These are phyloP conservation scores for Arion vulgaris DNA, from an alignment of 1,140 invertebrate species.

Conservation along the genomic window DNA sequence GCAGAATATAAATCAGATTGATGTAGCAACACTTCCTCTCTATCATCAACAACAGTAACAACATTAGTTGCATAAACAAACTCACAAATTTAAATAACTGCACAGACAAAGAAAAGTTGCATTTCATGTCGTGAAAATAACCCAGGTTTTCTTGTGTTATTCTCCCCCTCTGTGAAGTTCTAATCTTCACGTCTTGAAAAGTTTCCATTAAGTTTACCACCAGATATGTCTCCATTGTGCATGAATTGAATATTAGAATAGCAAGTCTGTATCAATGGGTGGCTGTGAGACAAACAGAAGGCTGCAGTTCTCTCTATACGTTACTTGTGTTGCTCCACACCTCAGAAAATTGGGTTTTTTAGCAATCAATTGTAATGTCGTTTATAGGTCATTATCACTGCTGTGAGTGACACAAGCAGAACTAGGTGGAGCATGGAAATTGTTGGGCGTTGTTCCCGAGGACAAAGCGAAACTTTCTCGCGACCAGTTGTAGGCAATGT, in stretches of 20 bases:
- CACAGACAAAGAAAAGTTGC: too few relatives aligned
- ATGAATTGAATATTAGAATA: neutral
- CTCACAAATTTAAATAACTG: too few relatives aligned
- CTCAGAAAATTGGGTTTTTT: neutral
- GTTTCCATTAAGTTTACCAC: neutral
- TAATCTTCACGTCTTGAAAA: neutral
- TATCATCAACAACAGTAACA: too few relatives aligned
- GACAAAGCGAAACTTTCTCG: neutral
- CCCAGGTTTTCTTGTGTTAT: too few relatives aligned
- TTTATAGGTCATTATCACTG: neutral
- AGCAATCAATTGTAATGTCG: neutral
- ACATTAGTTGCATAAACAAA: too few relatives aligned
- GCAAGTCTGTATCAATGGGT: neutral
- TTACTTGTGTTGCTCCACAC: neutral
- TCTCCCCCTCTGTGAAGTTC: neutral
- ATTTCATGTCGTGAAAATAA: too few relatives aligned
- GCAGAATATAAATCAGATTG: too few relatives aligned
- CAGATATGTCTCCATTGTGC: neutral
- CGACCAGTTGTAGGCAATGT: conserved; percentile 7
- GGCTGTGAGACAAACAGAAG: neutral
- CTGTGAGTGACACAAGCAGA: neutral
- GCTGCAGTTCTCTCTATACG: neutral
- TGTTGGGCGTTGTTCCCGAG: neutral
- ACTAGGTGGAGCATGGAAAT: neutral
- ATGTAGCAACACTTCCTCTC: too few relatives aligned